Percentiles rank a stretch among this genome's conserved stretches.
phyloP scores from a whole-genome alignment of 2,797 vertebrate genomes.

The Perdix hodgsoniae region DNA sequence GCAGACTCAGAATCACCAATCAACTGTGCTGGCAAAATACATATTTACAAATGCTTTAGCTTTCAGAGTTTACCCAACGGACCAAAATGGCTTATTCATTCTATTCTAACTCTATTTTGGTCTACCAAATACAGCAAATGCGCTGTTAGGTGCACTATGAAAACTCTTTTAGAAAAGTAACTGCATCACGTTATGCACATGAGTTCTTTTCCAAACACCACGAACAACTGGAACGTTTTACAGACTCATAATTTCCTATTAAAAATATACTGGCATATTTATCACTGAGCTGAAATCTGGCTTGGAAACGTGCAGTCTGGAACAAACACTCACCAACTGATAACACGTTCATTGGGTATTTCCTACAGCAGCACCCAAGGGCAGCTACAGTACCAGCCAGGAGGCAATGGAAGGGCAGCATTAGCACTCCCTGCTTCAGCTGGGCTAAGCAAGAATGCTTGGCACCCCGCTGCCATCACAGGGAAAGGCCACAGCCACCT shows the following conservation, averaged over 20 bases:
- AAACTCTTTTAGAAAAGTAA: constrained; percentile 73
- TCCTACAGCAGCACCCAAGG: neutral
- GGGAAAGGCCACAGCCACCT: fast-evolving
- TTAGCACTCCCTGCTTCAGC: fast-evolving
- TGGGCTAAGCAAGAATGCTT: neutral
- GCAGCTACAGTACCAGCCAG: neutral
- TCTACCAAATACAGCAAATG: constrained; percentile 72
- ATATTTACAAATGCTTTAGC: constrained; percentile 65
- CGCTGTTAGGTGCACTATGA: constrained; percentile 71
- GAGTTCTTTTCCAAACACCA: constrained; percentile 61
- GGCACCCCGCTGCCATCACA: fast-evolving
- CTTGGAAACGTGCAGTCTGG: constrained; percentile 34
- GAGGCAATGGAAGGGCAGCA: neutral
- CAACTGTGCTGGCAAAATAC: constrained; percentile 67
- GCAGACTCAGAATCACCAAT: constrained; percentile 33
- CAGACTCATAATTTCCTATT: constrained; percentile 51
- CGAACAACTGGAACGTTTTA: constrained; percentile 66
- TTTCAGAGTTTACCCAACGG: constrained; percentile 61
- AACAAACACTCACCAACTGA: constrained; percentile 31
- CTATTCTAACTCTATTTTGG: constrained; percentile 61
- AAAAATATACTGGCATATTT: constrained; percentile 42
- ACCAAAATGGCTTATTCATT: constrained; percentile 72
- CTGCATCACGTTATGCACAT: constrained; percentile 65
- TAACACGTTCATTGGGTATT: neutral
- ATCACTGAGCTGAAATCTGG: constrained; percentile 43